phyloP scores from a whole-genome alignment of 1,140 invertebrate genomes.

The Drosophila bifasciata region DNA sequence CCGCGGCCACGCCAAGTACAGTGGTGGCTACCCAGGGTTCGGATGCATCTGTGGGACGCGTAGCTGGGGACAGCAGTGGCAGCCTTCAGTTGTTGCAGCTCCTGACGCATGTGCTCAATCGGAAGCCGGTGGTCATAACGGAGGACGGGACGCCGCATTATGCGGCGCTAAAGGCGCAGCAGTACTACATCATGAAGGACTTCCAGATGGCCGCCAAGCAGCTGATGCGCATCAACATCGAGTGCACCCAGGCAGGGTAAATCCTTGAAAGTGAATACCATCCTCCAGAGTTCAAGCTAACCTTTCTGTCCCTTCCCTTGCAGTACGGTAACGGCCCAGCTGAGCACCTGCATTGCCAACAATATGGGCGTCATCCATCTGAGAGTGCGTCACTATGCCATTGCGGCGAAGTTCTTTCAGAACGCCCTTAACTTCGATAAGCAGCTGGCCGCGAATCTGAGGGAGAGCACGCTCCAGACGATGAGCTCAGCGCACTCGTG shows the following conservation, averaged over 20 bases:
- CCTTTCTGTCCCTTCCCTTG: conserved; percentile 31
- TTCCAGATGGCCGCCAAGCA: conserved; percentile 85
- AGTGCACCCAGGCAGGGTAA: conserved; percentile 58
- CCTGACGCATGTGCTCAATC: conserved; percentile 85
- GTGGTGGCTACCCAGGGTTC: conserved; percentile 40
- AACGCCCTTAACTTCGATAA: conserved; percentile 93
- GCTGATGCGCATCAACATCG: conserved; percentile 84
- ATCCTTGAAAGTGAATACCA: background rate
- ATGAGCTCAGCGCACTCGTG: conserved; percentile 87
- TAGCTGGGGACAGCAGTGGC: conserved; percentile 68
- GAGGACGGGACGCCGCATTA: conserved; percentile 82
- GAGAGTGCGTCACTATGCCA: conserved; percentile 93
- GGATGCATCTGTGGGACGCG: conserved; percentile 19
- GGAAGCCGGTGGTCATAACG: conserved; percentile 84
- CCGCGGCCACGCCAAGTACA: conserved; percentile 35
- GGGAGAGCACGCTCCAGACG: conserved; percentile 56
- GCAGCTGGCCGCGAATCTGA: conserved; percentile 85
- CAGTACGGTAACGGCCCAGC: conserved; percentile 87
- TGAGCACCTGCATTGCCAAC: conserved; percentile 92
- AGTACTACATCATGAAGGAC: conserved; percentile 86
- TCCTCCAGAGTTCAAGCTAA: background rate
- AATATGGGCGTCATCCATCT: conserved; percentile 95
- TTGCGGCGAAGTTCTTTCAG: conserved; percentile 93
- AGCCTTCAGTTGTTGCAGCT: conserved; percentile 84
- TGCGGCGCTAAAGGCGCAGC: conserved; percentile 85